Percentiles rank a stretch among this genome's conserved stretches.
Evolutionary conservation across 2,888 invertebrate species (phyloP).

Genomic region (Agrochola macilenta): DNA sequence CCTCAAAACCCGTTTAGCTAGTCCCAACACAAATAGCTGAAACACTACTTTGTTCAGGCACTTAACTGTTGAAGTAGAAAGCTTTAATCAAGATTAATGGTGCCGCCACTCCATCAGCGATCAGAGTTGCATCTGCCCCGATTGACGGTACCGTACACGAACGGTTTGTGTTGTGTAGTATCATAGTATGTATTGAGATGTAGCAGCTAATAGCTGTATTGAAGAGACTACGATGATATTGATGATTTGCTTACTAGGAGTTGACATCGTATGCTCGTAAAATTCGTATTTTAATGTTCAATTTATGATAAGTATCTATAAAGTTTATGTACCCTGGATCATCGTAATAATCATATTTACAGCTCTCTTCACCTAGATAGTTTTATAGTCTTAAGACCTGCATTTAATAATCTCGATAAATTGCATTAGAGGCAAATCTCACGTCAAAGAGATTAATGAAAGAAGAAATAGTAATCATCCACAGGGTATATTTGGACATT

Average conservation of each 20-base stretch:
- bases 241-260: neutral
- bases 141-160: conserved; percentile 34
- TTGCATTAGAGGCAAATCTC: neutral
- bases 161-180: conserved; percentile 27
- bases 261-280: conserved; percentile 1
- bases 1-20: conserved; percentile 8
- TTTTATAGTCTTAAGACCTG: neutral
- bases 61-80: conserved; percentile 53
- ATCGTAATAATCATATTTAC: neutral
- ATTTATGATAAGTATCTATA: conserved; percentile 7
- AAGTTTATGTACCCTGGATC: neutral
- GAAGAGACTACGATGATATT: conserved; percentile 1
- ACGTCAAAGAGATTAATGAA: neutral
- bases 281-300: neutral
- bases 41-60: conserved; percentile 41
- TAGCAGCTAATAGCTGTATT: neutral
- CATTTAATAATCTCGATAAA: neutral
- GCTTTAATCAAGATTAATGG: conserved; percentile 50
- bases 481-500: neutral
- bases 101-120: conserved; percentile 44
- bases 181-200: conserved; percentile 19
- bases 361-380: neutral
- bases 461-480: neutral
- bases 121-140: conserved; percentile 9
- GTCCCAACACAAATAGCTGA: conserved; percentile 32